Percentiles rank a stretch among this genome's conserved stretches.
phyloP scores from a whole-genome alignment of 2,888 invertebrate genomes.

The Andrena bicolor region DNA sequence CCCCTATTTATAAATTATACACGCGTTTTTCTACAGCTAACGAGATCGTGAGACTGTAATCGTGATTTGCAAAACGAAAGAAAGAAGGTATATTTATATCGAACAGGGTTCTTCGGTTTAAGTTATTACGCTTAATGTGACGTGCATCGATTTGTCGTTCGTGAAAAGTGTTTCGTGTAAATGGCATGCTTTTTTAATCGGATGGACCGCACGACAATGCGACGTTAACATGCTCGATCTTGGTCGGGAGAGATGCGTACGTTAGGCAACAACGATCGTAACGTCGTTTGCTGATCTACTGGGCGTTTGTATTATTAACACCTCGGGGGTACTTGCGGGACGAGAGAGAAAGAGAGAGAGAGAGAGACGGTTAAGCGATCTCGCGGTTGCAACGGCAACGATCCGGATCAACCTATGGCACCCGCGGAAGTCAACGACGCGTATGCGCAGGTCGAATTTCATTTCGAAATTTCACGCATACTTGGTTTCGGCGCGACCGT shows the following conservation, averaged over 20 bases:
- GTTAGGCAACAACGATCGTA: conserved; percentile 18
- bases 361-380: conserved; percentile 20
- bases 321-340: conserved; percentile 53
- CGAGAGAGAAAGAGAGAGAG: conserved; percentile 24
- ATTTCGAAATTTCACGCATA: conserved; percentile 31
- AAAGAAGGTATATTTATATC: conserved; percentile 71
- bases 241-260: conserved; percentile 30
- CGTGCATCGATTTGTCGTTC: conserved; percentile 62
- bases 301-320: conserved; percentile 34
- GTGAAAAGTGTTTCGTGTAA: conserved; percentile 55
- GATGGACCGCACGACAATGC: conserved; percentile 22
- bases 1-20: conserved; percentile 60
- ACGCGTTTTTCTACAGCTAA: conserved; percentile 72
- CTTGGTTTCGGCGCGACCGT: conserved; percentile 29
- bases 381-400: conserved; percentile 16
- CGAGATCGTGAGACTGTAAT: conserved; percentile 75
- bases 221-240: conserved; percentile 37
- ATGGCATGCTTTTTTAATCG: conserved; percentile 65
- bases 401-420: conserved; percentile 22
- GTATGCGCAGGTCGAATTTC: conserved; percentile 30
- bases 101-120: conserved; percentile 78
- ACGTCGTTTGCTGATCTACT: conserved; percentile 50
- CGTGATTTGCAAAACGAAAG: conserved; percentile 58
- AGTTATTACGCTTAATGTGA: conserved; percentile 71
- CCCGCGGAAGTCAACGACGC: conserved; percentile 13